These are phyloP conservation scores for Hypolimnas misippus DNA, from an alignment of 2,888 invertebrate genomes.

Conservation along the genomic window DNA sequence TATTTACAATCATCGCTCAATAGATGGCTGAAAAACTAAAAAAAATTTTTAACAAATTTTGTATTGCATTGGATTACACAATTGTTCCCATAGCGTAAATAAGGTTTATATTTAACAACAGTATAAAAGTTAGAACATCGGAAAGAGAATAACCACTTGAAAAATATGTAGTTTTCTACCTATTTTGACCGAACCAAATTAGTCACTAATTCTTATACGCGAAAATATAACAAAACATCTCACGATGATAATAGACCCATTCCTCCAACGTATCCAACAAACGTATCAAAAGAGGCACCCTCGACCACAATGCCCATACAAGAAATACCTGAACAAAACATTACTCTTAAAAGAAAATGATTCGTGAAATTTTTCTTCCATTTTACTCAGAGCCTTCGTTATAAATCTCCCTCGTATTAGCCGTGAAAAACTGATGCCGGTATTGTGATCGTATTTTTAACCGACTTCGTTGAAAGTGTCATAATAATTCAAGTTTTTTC, in stretches of 20 bases:
- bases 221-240: not conserved
- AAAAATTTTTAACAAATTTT: too few species aligned
- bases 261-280: not conserved
- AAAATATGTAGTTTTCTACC: too few species aligned
- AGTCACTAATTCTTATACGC: not conserved
- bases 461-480: slow-evolving; percentile 23
- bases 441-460: slow-evolving; percentile 36
- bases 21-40: too few species aligned
- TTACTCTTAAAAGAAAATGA: slow-evolving; percentile 49
- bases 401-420: slow-evolving; percentile 47
- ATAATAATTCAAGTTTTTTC: slow-evolving; percentile 19
- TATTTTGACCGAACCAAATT: too few species aligned
- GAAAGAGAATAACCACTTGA: too few species aligned
- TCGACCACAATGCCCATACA: slow-evolving; percentile 32
- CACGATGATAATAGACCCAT: not conserved
- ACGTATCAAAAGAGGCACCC: slow-evolving; percentile 22
- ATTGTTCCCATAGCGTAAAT: too few species aligned
- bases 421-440: slow-evolving; percentile 31
- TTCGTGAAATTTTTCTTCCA: slow-evolving; percentile 49
- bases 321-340: slow-evolving; percentile 39
- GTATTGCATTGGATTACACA: too few species aligned
- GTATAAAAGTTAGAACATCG: too few species aligned
- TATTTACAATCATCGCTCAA: too few species aligned
- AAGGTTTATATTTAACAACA: too few species aligned
- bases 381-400: slow-evolving; percentile 40